Evolutionary conservation across 2,113 vertebrate species (phyloP).

Genomic region (Pitta sordida): DNA sequence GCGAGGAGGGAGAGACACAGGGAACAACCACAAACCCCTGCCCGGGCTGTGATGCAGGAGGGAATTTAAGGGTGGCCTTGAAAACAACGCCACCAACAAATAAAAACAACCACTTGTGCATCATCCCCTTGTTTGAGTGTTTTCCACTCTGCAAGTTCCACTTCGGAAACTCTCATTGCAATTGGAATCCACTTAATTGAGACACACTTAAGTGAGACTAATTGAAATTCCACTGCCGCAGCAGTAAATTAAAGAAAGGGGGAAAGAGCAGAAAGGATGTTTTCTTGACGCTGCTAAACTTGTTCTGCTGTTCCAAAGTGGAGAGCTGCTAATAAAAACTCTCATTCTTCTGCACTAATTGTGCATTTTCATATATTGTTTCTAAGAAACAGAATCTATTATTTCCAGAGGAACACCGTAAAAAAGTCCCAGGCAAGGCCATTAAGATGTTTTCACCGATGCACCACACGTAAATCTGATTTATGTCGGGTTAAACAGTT

Average conservation of each 20-base stretch:
- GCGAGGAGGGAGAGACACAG: slow-evolving; percentile 65
- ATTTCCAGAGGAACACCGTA: slow-evolving; percentile 2
- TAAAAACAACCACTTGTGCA: background rate
- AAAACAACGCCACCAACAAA: background rate
- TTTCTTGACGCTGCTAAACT: background rate
- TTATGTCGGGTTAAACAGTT: slow-evolving; percentile 78
- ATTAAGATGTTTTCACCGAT: slow-evolving; percentile 47
- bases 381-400: background rate
- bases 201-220: slow-evolving; percentile 5
- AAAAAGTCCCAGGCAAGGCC: slow-evolving; percentile 11
- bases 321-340: background rate
- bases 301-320: background rate
- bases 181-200: slow-evolving; percentile 48
- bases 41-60: slow-evolving; percentile 51
- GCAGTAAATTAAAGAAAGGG: slow-evolving; percentile 13
- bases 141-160: background rate
- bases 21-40: slow-evolving; percentile 77
- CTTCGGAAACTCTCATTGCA: slow-evolving; percentile 15
- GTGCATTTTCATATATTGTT: background rate
- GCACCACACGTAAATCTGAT: slow-evolving; percentile 69
- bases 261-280: background rate
- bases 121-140: background rate
- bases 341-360: slow-evolving; percentile 25
- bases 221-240: slow-evolving; percentile 13
- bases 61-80: slow-evolving; percentile 69